Conservation (phyloP, 2,888 invertebrate genomes). For the Aphelenchoides bicaudatus region DNA sequence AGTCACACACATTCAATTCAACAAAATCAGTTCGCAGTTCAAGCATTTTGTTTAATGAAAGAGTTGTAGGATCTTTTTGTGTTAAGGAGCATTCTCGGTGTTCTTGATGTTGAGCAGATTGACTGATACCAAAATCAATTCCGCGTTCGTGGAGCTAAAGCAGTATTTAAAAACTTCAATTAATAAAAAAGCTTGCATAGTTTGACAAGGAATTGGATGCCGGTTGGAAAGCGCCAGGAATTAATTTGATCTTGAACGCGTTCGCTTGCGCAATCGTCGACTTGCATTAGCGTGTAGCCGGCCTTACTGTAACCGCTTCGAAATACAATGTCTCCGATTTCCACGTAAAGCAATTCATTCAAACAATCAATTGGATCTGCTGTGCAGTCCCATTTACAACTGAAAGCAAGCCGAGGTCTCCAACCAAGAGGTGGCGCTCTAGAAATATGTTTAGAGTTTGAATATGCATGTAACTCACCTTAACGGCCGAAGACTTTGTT, state of each 20-base stretch:
- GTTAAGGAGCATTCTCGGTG: neutral
- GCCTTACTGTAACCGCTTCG: slow-evolving; percentile 22
- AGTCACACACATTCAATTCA: slow-evolving; percentile 8
- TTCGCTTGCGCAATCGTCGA: slow-evolving; percentile 62
- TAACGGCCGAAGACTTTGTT: no score
- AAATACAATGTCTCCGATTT: slow-evolving; percentile 21
- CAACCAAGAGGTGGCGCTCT: slow-evolving; percentile 15
- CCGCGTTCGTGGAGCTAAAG: slow-evolving; percentile 85
- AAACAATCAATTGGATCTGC: slow-evolving; percentile 12
- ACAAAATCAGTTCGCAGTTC: slow-evolving; percentile 6
- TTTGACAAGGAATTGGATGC: slow-evolving; percentile 50
- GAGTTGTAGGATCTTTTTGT: neutral
- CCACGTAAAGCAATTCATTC: slow-evolving; percentile 18
- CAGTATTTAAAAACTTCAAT: neutral
- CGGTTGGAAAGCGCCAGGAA: slow-evolving; percentile 51
- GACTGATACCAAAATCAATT: slow-evolving; percentile 75
- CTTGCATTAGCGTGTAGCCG: slow-evolving; percentile 48
- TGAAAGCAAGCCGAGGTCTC: slow-evolving; percentile 13
- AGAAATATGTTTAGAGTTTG: no score
- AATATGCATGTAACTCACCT: no score
- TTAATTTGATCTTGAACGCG: slow-evolving; percentile 39
- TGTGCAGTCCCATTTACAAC: slow-evolving; percentile 15
- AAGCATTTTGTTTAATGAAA: neutral
- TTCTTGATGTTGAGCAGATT: no score
- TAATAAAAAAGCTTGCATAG: slow-evolving; percentile 41